Base-by-base conservation (phyloP, 2,113 vertebrate species). In the Dryoscopus gambensis region DNA sequence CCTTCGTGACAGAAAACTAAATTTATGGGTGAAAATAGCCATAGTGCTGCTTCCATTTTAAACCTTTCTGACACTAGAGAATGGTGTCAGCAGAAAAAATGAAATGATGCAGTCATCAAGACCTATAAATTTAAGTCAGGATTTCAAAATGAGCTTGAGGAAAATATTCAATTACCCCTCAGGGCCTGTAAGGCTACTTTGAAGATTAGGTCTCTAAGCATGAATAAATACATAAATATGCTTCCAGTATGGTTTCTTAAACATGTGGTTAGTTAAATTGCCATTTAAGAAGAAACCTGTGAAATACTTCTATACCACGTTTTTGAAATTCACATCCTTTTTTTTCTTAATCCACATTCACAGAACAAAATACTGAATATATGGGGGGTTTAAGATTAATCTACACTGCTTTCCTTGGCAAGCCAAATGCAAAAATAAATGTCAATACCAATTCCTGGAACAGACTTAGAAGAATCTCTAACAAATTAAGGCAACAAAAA, bases 401-500 rank as follows among this genome's bases (percentile, higher is more conserved):
- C 63, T 92, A 84, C 56, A 78, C 18, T 94, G 88, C 83, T 95
- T 93, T 96, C 40, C 40, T 96, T 96, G 93, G 83, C 88, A 96
- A 84, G 13, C 5, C 64, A 89, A 94, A 90, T 56, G 53, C 17
- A 90, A 94, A 95, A 96, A 27, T 40, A 90, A 96, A 84, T 71
- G 64, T 68, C 83, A 75, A 89, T 89, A 89, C 46, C 63, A 75
- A n/a, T 53, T 93, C 40, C 80, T 96, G 92, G 69, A 94, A 92
- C 17, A 56, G 19, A 84, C 75, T 81, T 92, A 81, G 83, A 94
- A 89, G 76, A 81, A 86, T 90, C 69, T 89, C 83, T 68, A 93
- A 77, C 14, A 25, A 94, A 92, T 75, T 86, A 92, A 95, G 90
- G 23, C 28, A 89, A 89, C n/a, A 70, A 21, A 83, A 93, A 92